These are phyloP conservation scores for Limenitis camilla DNA, from an alignment of 2,888 invertebrate species.

Conservation along the genomic window DNA sequence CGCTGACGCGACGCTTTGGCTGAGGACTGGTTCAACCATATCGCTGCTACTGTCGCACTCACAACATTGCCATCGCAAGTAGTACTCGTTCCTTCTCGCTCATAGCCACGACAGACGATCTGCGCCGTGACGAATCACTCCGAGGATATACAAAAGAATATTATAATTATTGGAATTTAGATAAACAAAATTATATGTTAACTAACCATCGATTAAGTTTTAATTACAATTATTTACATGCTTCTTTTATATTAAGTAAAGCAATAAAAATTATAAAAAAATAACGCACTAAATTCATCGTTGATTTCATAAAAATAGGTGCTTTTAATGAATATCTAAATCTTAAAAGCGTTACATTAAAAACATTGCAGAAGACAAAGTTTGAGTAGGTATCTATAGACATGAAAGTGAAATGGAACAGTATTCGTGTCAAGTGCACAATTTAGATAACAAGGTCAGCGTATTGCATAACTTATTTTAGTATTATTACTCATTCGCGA, in stretches of 20 bases:
- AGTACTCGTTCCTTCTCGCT: constrained; percentile 58
- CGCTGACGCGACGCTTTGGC: constrained; percentile 40
- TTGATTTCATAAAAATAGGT: too few relatives aligned
- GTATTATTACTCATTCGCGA: constrained; percentile 31
- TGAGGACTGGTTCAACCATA: constrained; percentile 38
- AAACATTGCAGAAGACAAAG: constrained; percentile 46
- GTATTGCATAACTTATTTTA: constrained; percentile 61
- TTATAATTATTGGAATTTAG: constrained; percentile 29
- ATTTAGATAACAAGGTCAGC: constrained; percentile 72
- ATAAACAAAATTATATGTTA: constrained; percentile 27
- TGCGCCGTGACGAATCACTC: constrained; percentile 45
- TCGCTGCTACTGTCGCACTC: constrained; percentile 60
- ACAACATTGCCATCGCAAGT: constrained; percentile 42
- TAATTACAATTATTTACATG: neutral
- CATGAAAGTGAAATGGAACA: constrained; percentile 73
- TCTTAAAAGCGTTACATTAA: constrained; percentile 18
- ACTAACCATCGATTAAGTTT: constrained; percentile 14
- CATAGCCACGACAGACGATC: constrained; percentile 45
- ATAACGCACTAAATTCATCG: too few relatives aligned
- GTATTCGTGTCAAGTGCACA: constrained; percentile 73
- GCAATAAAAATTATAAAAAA: too few relatives aligned
- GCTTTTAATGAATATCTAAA: neutral
- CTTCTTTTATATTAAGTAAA: neutral
- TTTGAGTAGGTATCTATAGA: constrained; percentile 39
- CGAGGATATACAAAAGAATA: constrained; percentile 50